These are phyloP conservation scores for Brachionus rotundiformis DNA, from an alignment of 1,140 invertebrate species.

Conservation along the genomic window DNA sequence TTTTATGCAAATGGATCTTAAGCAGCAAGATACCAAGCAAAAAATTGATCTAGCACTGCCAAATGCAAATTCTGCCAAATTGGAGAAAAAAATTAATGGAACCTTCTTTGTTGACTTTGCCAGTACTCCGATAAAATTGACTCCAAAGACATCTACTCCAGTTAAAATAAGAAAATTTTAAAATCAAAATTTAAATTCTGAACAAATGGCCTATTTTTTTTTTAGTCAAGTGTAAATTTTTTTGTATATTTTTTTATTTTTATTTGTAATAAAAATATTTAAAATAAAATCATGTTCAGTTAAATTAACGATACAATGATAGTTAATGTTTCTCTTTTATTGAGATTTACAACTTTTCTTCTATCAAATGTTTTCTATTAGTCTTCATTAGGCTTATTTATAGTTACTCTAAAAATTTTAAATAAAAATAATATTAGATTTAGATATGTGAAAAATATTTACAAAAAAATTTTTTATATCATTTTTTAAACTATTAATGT, in stretches of 20 bases:
- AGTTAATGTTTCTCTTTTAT: too few relatives aligned
- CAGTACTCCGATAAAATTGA: constrained; percentile 42
- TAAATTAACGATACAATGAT: too few relatives aligned
- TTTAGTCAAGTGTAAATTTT: constrained; percentile 39
- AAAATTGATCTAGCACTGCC: neutral
- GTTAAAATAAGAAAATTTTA: constrained; percentile 29
- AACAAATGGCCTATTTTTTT: constrained; percentile 36
- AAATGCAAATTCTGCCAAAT: neutral
- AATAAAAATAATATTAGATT: too few relatives aligned
- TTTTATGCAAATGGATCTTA: neutral
- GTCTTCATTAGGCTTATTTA: too few relatives aligned
- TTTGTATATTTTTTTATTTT: constrained; percentile 33
- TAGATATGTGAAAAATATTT: too few relatives aligned
- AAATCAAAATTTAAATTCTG: neutral
- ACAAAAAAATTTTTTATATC: too few relatives aligned
- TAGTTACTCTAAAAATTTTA: too few relatives aligned
- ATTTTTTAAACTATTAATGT: too few relatives aligned
- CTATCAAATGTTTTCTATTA: too few relatives aligned
- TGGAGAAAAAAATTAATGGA: constrained; percentile 1
- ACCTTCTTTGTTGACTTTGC: constrained; percentile 43
- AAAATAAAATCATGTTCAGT: neutral
- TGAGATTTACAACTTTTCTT: too few relatives aligned
- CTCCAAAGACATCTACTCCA: constrained; percentile 45
- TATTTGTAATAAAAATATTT: neutral
- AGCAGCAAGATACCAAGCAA: neutral